phyloP scores from a whole-genome alignment of 1,140 invertebrate genomes.

The Bombus breviceps region DNA sequence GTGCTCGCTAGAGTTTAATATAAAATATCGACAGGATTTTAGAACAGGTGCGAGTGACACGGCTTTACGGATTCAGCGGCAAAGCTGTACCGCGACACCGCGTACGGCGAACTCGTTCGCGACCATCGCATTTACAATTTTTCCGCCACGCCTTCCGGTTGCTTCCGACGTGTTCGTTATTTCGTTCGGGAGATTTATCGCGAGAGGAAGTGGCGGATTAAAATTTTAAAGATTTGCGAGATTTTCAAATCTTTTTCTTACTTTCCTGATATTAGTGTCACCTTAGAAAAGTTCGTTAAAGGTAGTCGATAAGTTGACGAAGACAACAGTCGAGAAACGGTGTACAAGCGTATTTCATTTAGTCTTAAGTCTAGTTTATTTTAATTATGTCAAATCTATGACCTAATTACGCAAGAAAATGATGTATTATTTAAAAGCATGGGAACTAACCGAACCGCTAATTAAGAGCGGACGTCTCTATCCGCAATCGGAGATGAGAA shows the following conservation, averaged over 20 bases:
- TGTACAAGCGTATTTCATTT: too few species aligned
- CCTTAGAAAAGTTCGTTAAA: too few species aligned
- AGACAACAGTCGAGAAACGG: too few species aligned
- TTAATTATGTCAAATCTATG: too few species aligned
- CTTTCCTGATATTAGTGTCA: too few species aligned
- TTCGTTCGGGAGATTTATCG: slow-evolving; percentile 6
- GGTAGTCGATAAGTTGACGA: too few species aligned
- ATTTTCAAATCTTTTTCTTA: not conserved
- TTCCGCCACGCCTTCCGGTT: not conserved
- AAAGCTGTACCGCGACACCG: not conserved
- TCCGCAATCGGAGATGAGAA: not conserved
- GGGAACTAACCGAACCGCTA: not conserved
- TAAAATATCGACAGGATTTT: slow-evolving; percentile 66
- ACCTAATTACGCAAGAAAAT: not conserved
- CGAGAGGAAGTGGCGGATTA: too few species aligned
- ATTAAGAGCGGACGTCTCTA: not conserved
- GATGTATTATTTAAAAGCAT: not conserved
- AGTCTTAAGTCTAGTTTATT: too few species aligned
- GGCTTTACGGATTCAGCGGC: slow-evolving; percentile 48
- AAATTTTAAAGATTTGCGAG: not conserved
- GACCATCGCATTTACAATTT: slow-evolving; percentile 27
- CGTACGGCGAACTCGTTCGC: not conserved
- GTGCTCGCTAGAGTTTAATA: slow-evolving; percentile 27
- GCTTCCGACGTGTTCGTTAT: not conserved
- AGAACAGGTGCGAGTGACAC: slow-evolving; percentile 55